Conservation (phyloP, 2,888 invertebrate species). For the Rhagonycha fulva region DNA sequence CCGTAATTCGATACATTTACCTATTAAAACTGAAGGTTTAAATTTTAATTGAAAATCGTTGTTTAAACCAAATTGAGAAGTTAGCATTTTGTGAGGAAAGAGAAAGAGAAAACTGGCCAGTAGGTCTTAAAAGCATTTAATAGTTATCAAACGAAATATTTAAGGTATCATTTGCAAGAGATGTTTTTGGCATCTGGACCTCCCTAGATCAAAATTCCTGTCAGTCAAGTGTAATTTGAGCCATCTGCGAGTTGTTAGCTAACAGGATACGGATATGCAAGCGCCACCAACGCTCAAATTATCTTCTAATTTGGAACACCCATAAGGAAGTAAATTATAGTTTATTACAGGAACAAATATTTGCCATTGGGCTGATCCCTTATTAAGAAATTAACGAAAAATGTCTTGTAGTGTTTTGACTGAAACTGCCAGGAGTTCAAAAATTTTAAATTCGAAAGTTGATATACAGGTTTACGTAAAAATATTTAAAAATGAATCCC, state of each 20-base stretch:
- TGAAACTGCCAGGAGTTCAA: not conserved
- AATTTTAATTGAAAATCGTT: constrained; percentile 4
- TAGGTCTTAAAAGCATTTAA: not conserved
- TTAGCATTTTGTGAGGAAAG: not conserved
- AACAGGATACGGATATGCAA: constrained; percentile 40
- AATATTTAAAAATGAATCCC: not conserved
- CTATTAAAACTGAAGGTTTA: not conserved
- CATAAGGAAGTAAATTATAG: constrained; percentile 33
- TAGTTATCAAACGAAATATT: not conserved
- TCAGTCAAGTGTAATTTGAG: constrained; percentile 37
- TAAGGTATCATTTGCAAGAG: not conserved
- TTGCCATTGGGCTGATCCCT: not conserved
- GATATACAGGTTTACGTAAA: constrained; percentile 1
- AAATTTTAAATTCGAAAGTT: not conserved
- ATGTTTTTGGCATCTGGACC: constrained; percentile 36
- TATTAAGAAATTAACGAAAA: not conserved
- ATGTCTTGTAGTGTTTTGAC: not conserved
- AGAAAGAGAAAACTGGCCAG: not conserved
- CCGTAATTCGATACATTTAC: constrained; percentile 16
- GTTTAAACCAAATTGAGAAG: not conserved
- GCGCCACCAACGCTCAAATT: constrained; percentile 37
- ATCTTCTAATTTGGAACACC: constrained; percentile 37
- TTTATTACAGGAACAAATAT: not conserved
- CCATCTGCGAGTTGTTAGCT: constrained; percentile 36
- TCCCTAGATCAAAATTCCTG: constrained; percentile 36